Evolutionary conservation across 2,113 vertebrate species (phyloP).

Genomic region (Camelus bactrianus): DNA sequence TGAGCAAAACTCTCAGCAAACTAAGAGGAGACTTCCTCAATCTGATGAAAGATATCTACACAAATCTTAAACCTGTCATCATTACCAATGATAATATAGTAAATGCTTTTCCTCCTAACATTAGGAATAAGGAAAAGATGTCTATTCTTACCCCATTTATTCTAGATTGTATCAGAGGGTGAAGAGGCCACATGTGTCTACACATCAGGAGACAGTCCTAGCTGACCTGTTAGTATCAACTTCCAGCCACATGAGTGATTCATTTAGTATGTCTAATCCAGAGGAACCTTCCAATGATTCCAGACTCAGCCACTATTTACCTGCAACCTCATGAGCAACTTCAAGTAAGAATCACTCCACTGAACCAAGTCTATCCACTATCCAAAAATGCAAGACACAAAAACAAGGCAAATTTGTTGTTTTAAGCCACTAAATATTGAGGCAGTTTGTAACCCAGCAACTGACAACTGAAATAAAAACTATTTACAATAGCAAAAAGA

Average conservation of each 20-base stretch:
- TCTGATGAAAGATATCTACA: background rate
- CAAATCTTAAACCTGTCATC: background rate
- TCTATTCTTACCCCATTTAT: background rate
- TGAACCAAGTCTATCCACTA: background rate
- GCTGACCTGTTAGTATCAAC: background rate
- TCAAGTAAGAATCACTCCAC: background rate
- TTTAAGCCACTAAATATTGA: background rate
- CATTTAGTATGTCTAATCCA: background rate
- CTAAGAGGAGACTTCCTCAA: background rate
- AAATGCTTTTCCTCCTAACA: background rate
- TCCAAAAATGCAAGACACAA: background rate
- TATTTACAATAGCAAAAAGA: background rate
- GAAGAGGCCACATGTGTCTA: background rate
- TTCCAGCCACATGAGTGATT: background rate
- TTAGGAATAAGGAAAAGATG: background rate
- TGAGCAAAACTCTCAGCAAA: background rate
- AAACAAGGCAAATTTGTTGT: background rate
- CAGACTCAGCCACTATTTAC: background rate
- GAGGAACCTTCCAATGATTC: accelerated
- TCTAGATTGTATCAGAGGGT: background rate
- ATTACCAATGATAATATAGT: background rate
- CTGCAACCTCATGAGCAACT: background rate
- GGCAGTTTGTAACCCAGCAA: background rate
- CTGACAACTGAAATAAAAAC: background rate
- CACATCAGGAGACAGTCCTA: background rate